Conservation (phyloP, 2,113 vertebrate genomes). For the Psittacula cyanocephala region DNA sequence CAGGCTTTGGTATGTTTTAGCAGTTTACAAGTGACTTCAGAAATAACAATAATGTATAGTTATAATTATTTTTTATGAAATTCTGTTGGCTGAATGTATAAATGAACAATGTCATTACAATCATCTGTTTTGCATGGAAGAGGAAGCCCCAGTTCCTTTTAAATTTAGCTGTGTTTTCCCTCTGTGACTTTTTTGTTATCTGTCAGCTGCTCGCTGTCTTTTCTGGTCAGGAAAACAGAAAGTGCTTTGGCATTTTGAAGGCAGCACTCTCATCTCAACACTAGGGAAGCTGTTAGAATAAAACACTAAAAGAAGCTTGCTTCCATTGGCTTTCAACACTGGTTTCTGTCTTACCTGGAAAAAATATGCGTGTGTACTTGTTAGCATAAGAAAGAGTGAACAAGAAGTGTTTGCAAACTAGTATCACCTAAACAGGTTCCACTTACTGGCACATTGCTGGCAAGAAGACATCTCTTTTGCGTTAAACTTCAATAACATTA, state of each 20-base stretch:
- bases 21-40: not conserved
- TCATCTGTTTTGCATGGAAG: not conserved
- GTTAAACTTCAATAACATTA: not conserved
- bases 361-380: not conserved
- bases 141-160: not conserved
- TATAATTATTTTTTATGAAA: not conserved
- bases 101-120: not conserved
- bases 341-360: constrained; percentile 2
- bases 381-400: constrained; percentile 1
- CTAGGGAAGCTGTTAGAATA: not conserved
- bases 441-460: not conserved
- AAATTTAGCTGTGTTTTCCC: not conserved
- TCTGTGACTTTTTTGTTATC: not conserved
- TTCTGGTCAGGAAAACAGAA: not conserved
- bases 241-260: not conserved
- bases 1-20: not conserved
- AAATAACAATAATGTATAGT: not conserved
- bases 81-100: not conserved
- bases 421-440: not conserved
- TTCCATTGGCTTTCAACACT: not conserved
- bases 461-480: not conserved
- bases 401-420: not conserved
- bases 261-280: not conserved
- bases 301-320: not conserved
- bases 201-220: not conserved